Conservation (phyloP, 1,140 invertebrate species). For the Catajapyx aquilonaris region DNA sequence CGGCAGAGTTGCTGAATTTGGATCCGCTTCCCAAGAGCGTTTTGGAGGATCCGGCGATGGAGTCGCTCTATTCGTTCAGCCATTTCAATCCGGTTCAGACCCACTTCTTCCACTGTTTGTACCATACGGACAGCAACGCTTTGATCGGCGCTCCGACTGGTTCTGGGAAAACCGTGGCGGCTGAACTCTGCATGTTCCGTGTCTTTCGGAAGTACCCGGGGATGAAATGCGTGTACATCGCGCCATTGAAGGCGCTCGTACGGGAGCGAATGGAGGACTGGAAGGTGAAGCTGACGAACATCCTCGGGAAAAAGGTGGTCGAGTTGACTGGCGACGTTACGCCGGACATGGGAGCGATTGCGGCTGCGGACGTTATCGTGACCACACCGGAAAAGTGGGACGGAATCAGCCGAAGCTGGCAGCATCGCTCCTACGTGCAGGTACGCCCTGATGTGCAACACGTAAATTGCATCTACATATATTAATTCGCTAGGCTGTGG, state of each 20-base stretch:
- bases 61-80: conserved; percentile 71
- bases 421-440: conserved; percentile 83
- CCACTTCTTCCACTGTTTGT: conserved; percentile 91
- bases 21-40: conserved; percentile 72
- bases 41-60: conserved; percentile 50
- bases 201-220: conserved; percentile 66
- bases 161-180: conserved; percentile 95
- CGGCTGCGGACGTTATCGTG: conserved; percentile 73
- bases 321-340: conserved; percentile 93
- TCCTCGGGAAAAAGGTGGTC: conserved; percentile 65
- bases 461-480: too few relatives aligned
- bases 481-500: conserved; percentile 41
- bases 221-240: conserved; percentile 93
- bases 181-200: conserved; percentile 92
- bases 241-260: conserved; percentile 92
- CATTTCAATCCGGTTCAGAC: conserved; percentile 99
- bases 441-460: too few relatives aligned
- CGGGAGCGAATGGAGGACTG: conserved; percentile 92
- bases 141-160: conserved; percentile 93
- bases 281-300: conserved; percentile 65
- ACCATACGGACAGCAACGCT: conserved; percentile 87
- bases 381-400: conserved; percentile 99
- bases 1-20: conserved; percentile 65
- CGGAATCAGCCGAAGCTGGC: conserved; percentile 92
- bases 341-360: conserved; percentile 73